Base-by-base conservation (phyloP, 2,888 invertebrate species). In the Automeris io region DNA sequence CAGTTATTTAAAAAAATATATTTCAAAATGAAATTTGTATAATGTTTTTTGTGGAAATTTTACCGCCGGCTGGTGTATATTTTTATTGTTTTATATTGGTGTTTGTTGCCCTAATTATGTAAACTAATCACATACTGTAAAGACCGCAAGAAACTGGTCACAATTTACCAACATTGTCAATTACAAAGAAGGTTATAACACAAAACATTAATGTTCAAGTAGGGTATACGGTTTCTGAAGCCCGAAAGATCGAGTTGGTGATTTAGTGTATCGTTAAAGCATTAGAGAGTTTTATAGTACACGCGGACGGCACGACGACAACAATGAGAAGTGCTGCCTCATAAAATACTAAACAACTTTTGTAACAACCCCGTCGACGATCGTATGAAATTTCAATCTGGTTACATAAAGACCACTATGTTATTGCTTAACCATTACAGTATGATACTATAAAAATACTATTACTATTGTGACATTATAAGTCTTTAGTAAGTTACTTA, bases 291-390 rank as follows among this genome's bases (percentile, higher is more conserved):
- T 69, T 67, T 69, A 69, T 60, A 61, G 61, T 54, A 55, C 51
- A 55, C 54, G 55, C 53, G 59, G 54, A 63, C 61, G 54, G 59
- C 58, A 67, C 50, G 47, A 52, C 62, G 54, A 61, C 62, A 60
- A 64, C 61, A 63, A 63, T 65, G 62, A 61, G 58, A 51, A 57
- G 58, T 57, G 56, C 55, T 55, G 51, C 54, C 58, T 61, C 65
- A 62, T 70, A 70, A 72, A 72, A 71, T 61, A 58, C 54, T 67
- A 66, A 68, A 69, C 63, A 69, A 62, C 61, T 67, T 62, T 57
- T 60, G 57, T 58, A 61, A 64, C 61, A 61, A 58, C 61, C 55
- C 51, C 51, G 54, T 49, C 47, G 53, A 41, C 46, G 46, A 51
- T 57, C 51, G 57, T 57, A 61, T 67, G 57, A 70, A 59, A 66